Evolutionary conservation across 2,113 vertebrate genomes (phyloP), one percentile per base, ranked within the genome.

Genomic region (Conger conger): DNA sequence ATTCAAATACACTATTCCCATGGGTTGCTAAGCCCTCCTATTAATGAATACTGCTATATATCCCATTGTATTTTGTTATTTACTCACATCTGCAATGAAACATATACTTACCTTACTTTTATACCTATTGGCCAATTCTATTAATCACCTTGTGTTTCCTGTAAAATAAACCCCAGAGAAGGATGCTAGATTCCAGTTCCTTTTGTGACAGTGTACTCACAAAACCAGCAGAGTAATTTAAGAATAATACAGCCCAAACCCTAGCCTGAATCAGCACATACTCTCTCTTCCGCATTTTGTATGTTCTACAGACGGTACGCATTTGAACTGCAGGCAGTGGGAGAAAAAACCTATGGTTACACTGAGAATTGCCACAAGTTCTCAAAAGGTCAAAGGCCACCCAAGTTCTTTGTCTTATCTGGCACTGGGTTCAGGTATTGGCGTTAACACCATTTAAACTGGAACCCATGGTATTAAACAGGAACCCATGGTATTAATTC

Each of bases 401-500:
- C 6, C 3, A n/a, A 68, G 60, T 68, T n/a, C 60, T n/a, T 23
- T 73, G n/a, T 33, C 8, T 5, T 8, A n/a, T 33, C 13, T 33
- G n/a, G 11, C 5, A 23, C 8, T 0, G 3, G 27, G 9, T 33
- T 33, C 5, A 30, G 8, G 23, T 33, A 0, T 68, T 68, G 20
- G 2, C 20, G 20, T 13, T 30, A 87, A 90, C 15, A 11, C 45
- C 45, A 50, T 50, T 50, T 50, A 82, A 88, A 82, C 89, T 88
- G 89, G 57, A 86, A 83, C 83, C 88, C 79, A 89, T 87, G 68
- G 68, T 90, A 87, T 87, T 93, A 82, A 88, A 82, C 89, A 89
- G 89, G 57, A 86, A 83, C 83, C 88, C 79, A 89, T 87, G 68
- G 68, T 90, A 87, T 87, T 93, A 82, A 89, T 90, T 86, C 88